Evolutionary conservation across 1,140 invertebrate species (phyloP).

Genomic region (Sitodiplosis mosellana): DNA sequence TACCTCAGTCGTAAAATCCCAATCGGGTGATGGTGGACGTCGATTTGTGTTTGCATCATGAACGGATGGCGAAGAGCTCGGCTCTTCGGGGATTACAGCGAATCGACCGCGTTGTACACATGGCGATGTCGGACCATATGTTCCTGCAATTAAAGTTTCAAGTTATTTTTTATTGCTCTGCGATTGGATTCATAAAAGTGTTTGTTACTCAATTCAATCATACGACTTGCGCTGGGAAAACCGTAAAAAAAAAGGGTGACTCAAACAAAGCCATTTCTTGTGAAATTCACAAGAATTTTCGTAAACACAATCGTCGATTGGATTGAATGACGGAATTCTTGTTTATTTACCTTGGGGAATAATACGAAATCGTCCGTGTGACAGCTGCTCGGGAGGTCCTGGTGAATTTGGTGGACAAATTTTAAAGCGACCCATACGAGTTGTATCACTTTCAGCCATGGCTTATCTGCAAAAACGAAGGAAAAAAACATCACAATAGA

Average conservation of each 20-base stretch:
- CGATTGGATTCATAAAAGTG: background rate
- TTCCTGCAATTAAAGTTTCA: slow-evolving; percentile 9
- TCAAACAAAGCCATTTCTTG: background rate
- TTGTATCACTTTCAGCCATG: slow-evolving; percentile 13
- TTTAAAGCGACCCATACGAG: slow-evolving; percentile 22
- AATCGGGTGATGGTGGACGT: slow-evolving; percentile 22
- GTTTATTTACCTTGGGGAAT: slow-evolving; percentile 21
- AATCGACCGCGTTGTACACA: slow-evolving; percentile 24
- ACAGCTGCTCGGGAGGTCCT: slow-evolving; percentile 20
- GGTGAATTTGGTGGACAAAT: slow-evolving; percentile 19
- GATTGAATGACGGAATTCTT: background rate
- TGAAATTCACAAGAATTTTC: background rate
- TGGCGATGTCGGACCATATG: slow-evolving; percentile 23
- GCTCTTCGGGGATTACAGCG: slow-evolving; percentile 25
- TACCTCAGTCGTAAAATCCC: slow-evolving; percentile 25
- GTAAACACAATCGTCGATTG: background rate
- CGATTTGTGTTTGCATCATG: background rate
- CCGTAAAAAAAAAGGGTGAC: background rate
- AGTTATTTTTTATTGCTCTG: background rate
- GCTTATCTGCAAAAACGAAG: background rate
- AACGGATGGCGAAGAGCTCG: slow-evolving; percentile 15
- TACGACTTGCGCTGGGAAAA: background rate
- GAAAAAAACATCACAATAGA: background rate
- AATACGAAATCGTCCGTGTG: slow-evolving; percentile 21
- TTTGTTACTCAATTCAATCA: background rate